phyloP scores from a whole-genome alignment of 2,888 invertebrate species.

The Idaea aversata region DNA sequence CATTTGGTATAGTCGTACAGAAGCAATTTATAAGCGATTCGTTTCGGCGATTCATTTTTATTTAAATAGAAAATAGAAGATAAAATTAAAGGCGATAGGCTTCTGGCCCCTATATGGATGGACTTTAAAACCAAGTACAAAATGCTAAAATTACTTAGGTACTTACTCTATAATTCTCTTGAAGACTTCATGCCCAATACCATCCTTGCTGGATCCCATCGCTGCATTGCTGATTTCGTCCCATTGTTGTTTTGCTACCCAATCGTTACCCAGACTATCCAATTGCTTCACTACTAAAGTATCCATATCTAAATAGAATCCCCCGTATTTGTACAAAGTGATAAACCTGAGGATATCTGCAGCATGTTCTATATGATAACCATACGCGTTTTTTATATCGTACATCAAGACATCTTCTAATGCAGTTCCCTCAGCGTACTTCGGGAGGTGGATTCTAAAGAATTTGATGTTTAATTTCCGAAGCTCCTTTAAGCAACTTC shows the following conservation, averaged over 20 bases:
- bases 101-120: no score
- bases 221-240: neutral
- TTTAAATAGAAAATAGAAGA: no score
- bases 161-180: neutral
- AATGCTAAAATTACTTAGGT: no score
- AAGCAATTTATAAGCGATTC: no score
- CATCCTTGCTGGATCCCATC: neutral
- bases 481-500: constrained; percentile 18
- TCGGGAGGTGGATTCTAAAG: constrained; percentile 17
- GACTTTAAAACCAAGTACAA: no score
- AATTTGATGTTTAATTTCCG: constrained; percentile 24
- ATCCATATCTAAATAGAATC: neutral
- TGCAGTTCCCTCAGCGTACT: constrained; percentile 19
- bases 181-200: neutral
- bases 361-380: neutral
- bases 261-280: neutral
- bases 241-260: neutral
- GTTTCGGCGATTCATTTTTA: no score
- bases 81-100: no score
- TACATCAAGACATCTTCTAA: neutral
- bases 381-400: no score
- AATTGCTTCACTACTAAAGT: neutral
- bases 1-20: no score
- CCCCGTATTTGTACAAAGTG: neutral
- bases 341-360: neutral